Percentiles rank a stretch among this genome's conserved stretches.
phyloP scores from a whole-genome alignment of 2,797 vertebrate genomes.

The Peromyscus eremicus region DNA sequence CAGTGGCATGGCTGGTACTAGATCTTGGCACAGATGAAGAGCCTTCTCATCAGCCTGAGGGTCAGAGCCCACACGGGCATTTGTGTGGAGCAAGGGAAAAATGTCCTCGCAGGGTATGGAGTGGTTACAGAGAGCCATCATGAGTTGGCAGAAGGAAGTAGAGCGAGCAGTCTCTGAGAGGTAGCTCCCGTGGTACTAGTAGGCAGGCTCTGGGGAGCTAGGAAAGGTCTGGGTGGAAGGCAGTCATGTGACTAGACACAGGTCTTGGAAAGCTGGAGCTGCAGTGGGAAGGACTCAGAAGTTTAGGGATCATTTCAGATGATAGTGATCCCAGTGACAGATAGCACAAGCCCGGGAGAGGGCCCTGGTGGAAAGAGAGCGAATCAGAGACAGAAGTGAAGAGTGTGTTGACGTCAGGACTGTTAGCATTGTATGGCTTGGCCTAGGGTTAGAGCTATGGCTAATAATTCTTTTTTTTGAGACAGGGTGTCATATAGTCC shows the following conservation, averaged over 20 bases:
- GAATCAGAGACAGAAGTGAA: background rate
- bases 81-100: background rate
- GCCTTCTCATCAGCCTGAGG: background rate
- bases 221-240: background rate
- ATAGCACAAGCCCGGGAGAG: background rate
- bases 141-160: background rate
- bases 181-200: background rate
- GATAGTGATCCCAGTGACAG: background rate
- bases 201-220: background rate
- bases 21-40: background rate
- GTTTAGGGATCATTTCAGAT: background rate
- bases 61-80: background rate
- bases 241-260: background rate
- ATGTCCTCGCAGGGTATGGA: background rate
- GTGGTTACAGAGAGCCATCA: background rate
- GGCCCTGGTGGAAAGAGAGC: accelerated
- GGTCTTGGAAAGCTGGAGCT: background rate
- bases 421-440: background rate
- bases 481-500: background rate
- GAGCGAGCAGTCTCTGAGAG: background rate
- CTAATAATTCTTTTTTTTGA: background rate
- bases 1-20: accelerated
- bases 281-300: too few relatives aligned
- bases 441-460: background rate
- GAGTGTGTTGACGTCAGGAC: background rate